These are phyloP conservation scores for Physocephala rufipes DNA, from an alignment of 2,888 invertebrate genomes.

Conservation along the genomic window DNA sequence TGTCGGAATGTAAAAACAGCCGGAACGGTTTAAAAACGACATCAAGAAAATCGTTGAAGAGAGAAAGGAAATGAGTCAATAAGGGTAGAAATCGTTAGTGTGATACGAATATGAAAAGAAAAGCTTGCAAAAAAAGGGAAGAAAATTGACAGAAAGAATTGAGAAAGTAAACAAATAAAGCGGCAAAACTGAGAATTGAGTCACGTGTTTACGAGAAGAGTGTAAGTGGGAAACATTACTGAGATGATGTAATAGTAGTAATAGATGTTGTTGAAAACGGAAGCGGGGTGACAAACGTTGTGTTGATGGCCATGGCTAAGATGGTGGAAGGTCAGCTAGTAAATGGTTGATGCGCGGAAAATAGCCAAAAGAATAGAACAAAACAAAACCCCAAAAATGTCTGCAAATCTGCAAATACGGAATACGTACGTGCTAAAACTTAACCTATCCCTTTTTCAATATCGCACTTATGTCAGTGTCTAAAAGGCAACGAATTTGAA, in stretches of 20 bases:
- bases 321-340: neutral
- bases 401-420: conserved; percentile 4
- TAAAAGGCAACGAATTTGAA: conserved; percentile 42
- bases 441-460: conserved; percentile 32
- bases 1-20: too few species aligned
- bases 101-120: neutral
- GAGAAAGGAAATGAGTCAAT: too few species aligned
- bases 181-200: neutral
- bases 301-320: neutral
- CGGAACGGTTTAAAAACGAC: too few species aligned
- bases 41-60: too few species aligned
- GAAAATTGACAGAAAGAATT: neutral
- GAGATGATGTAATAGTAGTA: neutral
- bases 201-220: conserved; percentile 11
- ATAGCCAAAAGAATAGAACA: conserved; percentile 3
- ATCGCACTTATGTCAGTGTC: too few species aligned
- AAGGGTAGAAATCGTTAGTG: neutral
- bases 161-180: neutral
- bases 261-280: neutral
- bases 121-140: neutral
- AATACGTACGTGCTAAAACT: conserved; percentile 14
- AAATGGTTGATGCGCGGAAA: neutral
- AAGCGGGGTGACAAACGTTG: neutral
- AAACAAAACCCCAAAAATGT: conserved; percentile 13
- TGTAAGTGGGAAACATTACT: neutral